Evolutionary conservation across 2,113 vertebrate genomes (phyloP), one percentile per base, ranked within the genome.

Genomic region (Haliaeetus leucogaster): DNA sequence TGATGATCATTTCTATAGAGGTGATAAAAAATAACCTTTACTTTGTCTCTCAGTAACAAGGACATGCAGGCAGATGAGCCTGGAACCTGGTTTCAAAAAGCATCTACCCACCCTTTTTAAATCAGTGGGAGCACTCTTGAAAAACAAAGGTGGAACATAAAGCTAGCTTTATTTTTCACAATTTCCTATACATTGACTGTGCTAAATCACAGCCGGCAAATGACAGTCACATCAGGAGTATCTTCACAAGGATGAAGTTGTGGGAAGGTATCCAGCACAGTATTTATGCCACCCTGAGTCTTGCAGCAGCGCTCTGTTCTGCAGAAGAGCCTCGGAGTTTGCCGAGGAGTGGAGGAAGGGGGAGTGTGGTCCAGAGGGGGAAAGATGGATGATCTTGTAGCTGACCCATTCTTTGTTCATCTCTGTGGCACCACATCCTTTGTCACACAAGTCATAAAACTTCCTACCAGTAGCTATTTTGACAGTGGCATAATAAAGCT

Each of bases 381-480:
- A 52, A 92, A 97, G 95, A 96, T 91, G 72, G 52, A 92, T 96
- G 89, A 55, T 92, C 96, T 68, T 47, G 56, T 45, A 90, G 68
- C 86, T 95, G 94, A 95, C 86, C 90, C 68, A 43, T 84, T 95
- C 93, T 94, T 94, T 93, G 82, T 86, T 95, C 92, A 45, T 83
- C 88, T 92, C 55, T 67, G 50, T 96, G 92, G 92, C 85, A 95
- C 85, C 76, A 80, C 79, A 94, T 95, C 82, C 67, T 97, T 96
- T 93, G 90, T 90, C 82, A 93, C 80, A 62, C 42, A 59, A 90
- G 86, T 92, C 82, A 95, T 96, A 96, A 95, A 94, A 95, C 92
- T 93, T 93, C 91, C 67, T 86, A 76, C 82, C 45, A 23, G 80
- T 67, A 96, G 90, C 47, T 95, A 48, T 71, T 95, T 94, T 96